Base-by-base conservation (phyloP, 1,140 invertebrate species). In the Phymorhynchus buccinoides region DNA sequence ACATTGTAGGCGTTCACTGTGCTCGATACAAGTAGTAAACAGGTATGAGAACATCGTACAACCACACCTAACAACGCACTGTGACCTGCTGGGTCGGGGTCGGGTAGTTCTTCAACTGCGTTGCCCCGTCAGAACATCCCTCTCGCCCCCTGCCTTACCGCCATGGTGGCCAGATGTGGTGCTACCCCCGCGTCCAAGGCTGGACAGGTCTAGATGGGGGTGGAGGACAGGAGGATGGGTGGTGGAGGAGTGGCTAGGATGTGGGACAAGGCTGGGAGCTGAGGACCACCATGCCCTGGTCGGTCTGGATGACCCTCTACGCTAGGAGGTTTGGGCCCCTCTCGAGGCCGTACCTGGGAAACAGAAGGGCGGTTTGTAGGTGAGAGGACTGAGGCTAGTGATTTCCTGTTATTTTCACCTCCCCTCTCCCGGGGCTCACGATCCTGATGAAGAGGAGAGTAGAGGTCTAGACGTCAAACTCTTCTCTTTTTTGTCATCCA, bases 111-210 rank as follows among this genome's bases (percentile, higher is more conserved):
- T n/a, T n/a, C 79, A 2, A 48, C 79, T 16, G 48, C 35, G 22
- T 39, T 16, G 22, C 32, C n/a, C 1, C n/a, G n/a, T n/a, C n/a
- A n/a, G n/a, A n/a, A n/a, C n/a, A n/a, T 87, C 41, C 80, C 32
- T 48, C 37, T 80, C 80, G 32, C 94, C 95, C 18, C 84, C 93
- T 91, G 88, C 95, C 94, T 93, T 96, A n/a, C n/a, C 86, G 89
- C 93, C 92, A 94, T 94, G 22, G 93, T 92, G 48, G 94, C 94
- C 84, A 94, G 88, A 52, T n/a, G n/a, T n/a, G n/a, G 94, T 94
- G n/a, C 94, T 94, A 18, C 94, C 94, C 35, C 94, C 94, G 89
- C 91, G 94, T 37, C 94, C 94, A 85, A 94, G 90, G 7, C 94
- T 94, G 85, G 92, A 94, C 88, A 94, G 89, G 91, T 94, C 94